These are phyloP conservation scores for Hippopotamyrus pictus DNA, from an alignment of 2,797 vertebrate species.

Conservation along the genomic window DNA sequence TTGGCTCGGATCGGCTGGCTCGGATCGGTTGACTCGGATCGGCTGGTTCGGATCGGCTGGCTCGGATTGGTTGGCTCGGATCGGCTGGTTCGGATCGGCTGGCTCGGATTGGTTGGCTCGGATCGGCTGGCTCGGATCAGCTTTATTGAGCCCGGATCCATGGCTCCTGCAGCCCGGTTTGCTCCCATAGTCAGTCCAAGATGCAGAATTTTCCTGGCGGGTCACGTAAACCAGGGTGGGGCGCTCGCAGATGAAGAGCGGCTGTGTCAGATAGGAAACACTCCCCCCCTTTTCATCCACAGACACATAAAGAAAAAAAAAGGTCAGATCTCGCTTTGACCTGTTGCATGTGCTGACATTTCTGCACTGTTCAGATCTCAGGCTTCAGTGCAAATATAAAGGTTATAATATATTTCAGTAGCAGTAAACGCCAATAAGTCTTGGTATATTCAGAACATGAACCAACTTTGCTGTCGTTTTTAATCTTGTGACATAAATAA, in stretches of 20 bases:
- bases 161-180: neutral
- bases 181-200: neutral
- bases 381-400: neutral
- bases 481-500: neutral
- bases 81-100: no score
- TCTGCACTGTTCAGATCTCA: neutral
- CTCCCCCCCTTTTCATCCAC: neutral
- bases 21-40: no score
- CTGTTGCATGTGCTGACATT: neutral
- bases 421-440: neutral
- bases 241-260: neutral
- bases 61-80: neutral
- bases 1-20: neutral
- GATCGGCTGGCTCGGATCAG: no score
- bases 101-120: no score
- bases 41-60: no score
- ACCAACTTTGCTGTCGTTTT: neutral
- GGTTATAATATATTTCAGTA: neutral
- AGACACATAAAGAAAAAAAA: neutral
- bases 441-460: neutral
- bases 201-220: neutral
- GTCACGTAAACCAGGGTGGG: neutral
- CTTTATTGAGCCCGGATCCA: neutral
- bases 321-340: neutral
- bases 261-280: neutral